Percentiles rank a stretch among this genome's conserved stretches.
Conservation (phyloP, 92 coral and sea anemone species). For the Zoanthus gigantus region DNA sequence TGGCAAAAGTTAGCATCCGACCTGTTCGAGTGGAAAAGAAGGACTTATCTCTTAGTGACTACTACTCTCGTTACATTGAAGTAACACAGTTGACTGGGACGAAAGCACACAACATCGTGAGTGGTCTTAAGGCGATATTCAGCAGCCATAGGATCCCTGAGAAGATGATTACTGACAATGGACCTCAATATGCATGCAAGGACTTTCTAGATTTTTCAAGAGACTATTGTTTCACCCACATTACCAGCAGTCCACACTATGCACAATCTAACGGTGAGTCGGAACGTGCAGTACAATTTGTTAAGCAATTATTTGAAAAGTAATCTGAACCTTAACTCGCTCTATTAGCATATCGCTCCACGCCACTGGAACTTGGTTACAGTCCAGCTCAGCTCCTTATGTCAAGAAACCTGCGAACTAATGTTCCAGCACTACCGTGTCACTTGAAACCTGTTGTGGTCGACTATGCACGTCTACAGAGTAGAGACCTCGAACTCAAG, state of each 20-base stretch:
- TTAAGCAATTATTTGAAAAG: conserved; percentile 38
- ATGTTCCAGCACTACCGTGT: conserved; percentile 46
- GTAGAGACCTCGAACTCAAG: conserved; percentile 46
- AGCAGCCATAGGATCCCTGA: no score
- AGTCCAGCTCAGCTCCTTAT: no score
- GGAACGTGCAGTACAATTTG: neutral
- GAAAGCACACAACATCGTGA: conserved; percentile 21
- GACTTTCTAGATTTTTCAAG: conserved; percentile 2
- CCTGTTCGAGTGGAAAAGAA: conserved; percentile 37
- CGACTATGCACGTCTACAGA: neutral
- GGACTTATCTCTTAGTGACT: conserved; percentile 26
- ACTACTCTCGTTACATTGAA: conserved; percentile 35
- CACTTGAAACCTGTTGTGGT: no score
- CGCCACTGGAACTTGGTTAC: no score
- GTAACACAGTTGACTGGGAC: neutral
- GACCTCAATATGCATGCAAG: no score
- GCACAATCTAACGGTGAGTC: conserved; percentile 35
- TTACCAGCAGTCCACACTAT: no score
- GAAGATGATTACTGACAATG: neutral
- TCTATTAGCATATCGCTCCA: neutral
- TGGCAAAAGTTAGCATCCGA: conserved; percentile 27
- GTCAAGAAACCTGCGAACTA: conserved; percentile 18
- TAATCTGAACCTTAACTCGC: conserved; percentile 38
- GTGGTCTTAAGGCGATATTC: conserved; percentile 12
- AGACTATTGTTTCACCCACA: conserved; percentile 6